Base-by-base conservation (phyloP, 2,888 invertebrate genomes). In the Pyrochroa serraticornis region DNA sequence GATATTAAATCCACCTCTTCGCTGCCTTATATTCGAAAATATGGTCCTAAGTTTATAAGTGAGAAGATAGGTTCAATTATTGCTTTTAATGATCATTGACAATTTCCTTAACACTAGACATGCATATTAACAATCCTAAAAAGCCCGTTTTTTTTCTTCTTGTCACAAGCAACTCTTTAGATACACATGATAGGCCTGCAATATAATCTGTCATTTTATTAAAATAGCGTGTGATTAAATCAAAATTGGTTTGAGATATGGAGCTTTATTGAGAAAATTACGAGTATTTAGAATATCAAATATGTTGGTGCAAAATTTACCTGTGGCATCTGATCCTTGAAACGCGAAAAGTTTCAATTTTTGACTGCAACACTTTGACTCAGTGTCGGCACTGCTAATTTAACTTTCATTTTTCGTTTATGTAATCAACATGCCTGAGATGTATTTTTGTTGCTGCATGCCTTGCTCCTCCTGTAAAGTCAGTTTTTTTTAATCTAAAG, bases 201-300 rank as follows among this genome's bases (percentile, higher is more conserved):
- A 48, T 41, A 9, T 39, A 39, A 32, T 1, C n/a, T 12, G 9
- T 37, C 1, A 7, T 5, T 13, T 22, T 7, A 32, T 49, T 34
- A 8, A 7, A n/a, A 33, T 6, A 41, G 13, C n/a, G n/a, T n/a
- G n/a, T n/a, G 32, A 12, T 39, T 8, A n/a, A 32, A 5, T n/a
- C 41, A 39, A 2, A 39, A 6, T 6, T 33, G 44, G 31, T 38
- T 14, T 1, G 9, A 38, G n/a, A n/a, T n/a, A n/a, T n/a, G n/a
- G n/a, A n/a, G n/a, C n/a, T n/a, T n/a, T n/a, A n/a, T n/a, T n/a
- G 36, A 72, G 7, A n/a, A n/a, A n/a, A n/a, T n/a, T n/a, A n/a
- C n/a, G n/a, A n/a, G n/a, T n/a, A n/a, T n/a, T n/a, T n/a, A 71
- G 41, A n/a, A 71, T 56, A 56, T 71, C 68, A 55, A 72, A 72